Base-by-base conservation (phyloP, 2,797 vertebrate genomes). In the Sternarchorhynchus goeldii region DNA sequence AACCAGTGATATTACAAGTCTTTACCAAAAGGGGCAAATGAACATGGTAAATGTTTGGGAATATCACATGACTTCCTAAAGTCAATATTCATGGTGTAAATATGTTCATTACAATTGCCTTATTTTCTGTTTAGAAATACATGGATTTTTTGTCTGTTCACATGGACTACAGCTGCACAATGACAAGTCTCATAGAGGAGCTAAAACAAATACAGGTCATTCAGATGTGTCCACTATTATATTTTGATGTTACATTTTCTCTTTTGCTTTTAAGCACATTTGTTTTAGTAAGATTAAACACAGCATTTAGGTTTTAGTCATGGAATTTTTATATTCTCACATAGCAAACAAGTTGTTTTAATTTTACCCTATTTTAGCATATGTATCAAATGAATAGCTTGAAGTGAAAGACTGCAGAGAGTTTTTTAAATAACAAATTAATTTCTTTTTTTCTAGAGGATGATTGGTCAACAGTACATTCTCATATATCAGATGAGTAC, bases 71-170 rank as follows among this genome's bases (percentile, higher is more conserved):
- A 17, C 12, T 67, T 16, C 57, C 65, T 60, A 34, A 20, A 18
- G 70, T 32, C 39, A 39, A 34, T 58, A 25, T 50, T 8, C 89
- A 90, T 90, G 82, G 82, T 16, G 12, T 32, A 6, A 29, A 4
- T 41, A 62, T 4, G 6, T 70, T 45, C 18, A 55, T 66, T 32
- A 77, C 4, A 53, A 64, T 5, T 41, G 17, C 21, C 36, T 34
- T 75, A 8, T 71, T 78, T 81, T 18, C 67, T 4, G 21, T 72
- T 80, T 74, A 89, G 88, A 70, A 80, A 80, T 57, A 82, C 66
- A 63, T 83, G 39, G 86, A 89, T 80, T 89, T 88, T 68, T 80
- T 89, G 16, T 86, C 85, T 1, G 60, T 89, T 32, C 85, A 86
- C 73, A 69, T 88, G 71, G 64, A 83, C 1, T 88, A 83, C 56